Conservation (phyloP, 2,113 vertebrate species). For the Sardina pilchardus region DNA sequence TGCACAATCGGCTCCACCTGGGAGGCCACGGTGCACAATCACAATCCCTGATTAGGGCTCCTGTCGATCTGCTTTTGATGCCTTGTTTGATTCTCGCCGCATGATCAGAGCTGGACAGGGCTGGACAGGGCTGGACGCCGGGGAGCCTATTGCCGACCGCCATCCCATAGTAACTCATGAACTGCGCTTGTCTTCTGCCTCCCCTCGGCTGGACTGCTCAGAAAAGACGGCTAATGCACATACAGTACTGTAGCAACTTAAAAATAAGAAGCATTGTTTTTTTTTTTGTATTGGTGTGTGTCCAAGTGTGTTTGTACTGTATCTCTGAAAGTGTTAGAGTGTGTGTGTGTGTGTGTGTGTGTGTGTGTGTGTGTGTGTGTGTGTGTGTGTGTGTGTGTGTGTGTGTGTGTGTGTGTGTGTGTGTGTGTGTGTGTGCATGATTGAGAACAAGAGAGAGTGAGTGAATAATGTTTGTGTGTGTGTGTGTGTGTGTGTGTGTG, state of each 20-base stretch:
- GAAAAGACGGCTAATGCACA: background rate
- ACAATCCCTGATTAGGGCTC: background rate
- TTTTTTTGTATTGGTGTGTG: background rate
- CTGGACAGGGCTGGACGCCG: too few species aligned
- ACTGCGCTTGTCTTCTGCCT: background rate
- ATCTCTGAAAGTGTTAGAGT: background rate
- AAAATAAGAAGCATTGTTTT: background rate
- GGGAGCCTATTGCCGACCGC: too few species aligned
- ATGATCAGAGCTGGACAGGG: too few species aligned
- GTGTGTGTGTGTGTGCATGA: too few species aligned
- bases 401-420: background rate
- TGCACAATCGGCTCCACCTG: background rate
- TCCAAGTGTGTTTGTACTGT: background rate
- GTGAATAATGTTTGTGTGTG: too few species aligned
- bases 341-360: background rate
- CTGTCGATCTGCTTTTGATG: background rate
- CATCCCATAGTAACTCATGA: background rate
- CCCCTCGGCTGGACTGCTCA: too few species aligned
- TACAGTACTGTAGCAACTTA: background rate
- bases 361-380: background rate
- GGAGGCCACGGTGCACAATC: background rate
- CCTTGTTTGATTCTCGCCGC: background rate
- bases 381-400: background rate
- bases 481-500: too few species aligned
- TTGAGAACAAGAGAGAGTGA: too few species aligned